Conservation (phyloP, 35 echinoderm and acorn worm species). For the Patiria miniata region DNA sequence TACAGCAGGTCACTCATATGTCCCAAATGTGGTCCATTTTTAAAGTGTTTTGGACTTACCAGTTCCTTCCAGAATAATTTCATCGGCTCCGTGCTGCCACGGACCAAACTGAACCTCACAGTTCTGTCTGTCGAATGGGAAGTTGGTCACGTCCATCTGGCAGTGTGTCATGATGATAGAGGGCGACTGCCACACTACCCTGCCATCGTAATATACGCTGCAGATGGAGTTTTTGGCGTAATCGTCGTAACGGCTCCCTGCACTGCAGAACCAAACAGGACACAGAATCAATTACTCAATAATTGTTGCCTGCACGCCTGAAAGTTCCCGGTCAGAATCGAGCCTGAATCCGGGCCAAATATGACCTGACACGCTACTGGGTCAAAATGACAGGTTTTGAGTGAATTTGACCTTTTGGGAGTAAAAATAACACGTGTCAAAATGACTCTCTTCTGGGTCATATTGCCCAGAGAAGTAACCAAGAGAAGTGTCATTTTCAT, state of each 20-base stretch:
- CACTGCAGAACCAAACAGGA: constrained; percentile 48
- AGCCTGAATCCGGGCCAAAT: neutral
- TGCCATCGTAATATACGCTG: constrained; percentile 76
- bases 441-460: too few species aligned
- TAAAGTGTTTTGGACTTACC: too few species aligned
- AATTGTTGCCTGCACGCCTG: neutral
- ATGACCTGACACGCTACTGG: too few species aligned
- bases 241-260: constrained; percentile 91
- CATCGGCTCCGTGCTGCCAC: constrained; percentile 90
- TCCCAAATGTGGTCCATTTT: too few species aligned
- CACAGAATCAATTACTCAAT: neutral
- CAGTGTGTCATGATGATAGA: constrained; percentile 97
- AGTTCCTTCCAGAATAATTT: constrained; percentile 87
- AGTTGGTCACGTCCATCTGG: constrained; percentile 96
- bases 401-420: neutral
- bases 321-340: neutral
- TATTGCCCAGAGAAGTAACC: too few species aligned
- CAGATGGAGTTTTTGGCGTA: constrained; percentile 90
- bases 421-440: neutral
- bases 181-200: constrained; percentile 94
- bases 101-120: constrained; percentile 88
- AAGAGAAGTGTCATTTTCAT: too few species aligned
- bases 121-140: constrained; percentile 88
- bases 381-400: neutral
- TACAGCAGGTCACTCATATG: too few species aligned